Conservation (phyloP, 1,140 invertebrate genomes). For the Colletes gigas region DNA sequence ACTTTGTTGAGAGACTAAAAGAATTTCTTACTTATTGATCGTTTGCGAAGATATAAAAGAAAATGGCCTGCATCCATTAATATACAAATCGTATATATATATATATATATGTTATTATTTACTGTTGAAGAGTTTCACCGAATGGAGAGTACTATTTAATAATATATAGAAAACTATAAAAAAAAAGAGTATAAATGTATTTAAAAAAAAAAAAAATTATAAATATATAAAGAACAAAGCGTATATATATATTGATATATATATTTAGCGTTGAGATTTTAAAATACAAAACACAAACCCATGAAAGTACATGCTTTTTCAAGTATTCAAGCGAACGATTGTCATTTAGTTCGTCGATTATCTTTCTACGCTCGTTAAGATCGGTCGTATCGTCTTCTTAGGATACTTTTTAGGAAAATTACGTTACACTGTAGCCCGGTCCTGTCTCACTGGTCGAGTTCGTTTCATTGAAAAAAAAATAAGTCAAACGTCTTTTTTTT, state of each 20-base stretch:
- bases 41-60: slow-evolving; percentile 48
- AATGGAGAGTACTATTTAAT: slow-evolving; percentile 63
- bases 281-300: slow-evolving; percentile 78
- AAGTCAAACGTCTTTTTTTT: background rate
- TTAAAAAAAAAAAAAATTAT: slow-evolving; percentile 57
- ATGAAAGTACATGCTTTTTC: slow-evolving; percentile 80
- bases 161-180: slow-evolving; percentile 45
- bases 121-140: slow-evolving; percentile 65
- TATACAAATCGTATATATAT: slow-evolving; percentile 58
- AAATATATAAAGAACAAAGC: slow-evolving; percentile 68
- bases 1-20: slow-evolving; percentile 48
- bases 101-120: slow-evolving; percentile 67
- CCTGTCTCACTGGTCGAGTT: background rate
- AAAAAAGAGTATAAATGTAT: slow-evolving; percentile 51
- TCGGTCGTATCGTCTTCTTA: background rate
- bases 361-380: slow-evolving; percentile 22
- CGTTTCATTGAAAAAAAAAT: background rate
- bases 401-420: slow-evolving; percentile 7
- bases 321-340: slow-evolving; percentile 63
- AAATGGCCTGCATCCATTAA: slow-evolving; percentile 45
- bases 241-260: slow-evolving; percentile 65
- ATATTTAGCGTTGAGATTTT: slow-evolving; percentile 74
- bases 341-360: slow-evolving; percentile 57
- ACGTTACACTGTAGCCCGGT: background rate
- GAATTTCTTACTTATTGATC: slow-evolving; percentile 58